Evolutionary conservation across 2,113 vertebrate species (phyloP).

Genomic region (Dryoscopus gambensis): DNA sequence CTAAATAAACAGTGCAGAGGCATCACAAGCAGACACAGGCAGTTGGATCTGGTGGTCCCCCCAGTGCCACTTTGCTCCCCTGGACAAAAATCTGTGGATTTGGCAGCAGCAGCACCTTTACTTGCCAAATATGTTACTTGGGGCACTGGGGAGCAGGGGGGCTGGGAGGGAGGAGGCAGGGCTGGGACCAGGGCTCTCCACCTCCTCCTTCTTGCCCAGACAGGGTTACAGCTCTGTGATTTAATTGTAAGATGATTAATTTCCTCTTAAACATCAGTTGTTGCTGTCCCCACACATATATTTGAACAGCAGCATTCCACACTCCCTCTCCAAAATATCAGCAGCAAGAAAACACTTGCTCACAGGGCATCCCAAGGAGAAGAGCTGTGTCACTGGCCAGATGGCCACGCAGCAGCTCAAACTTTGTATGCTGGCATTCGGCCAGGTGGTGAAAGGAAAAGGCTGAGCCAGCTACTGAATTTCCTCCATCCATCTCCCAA

Average conservation of each 20-base stretch:
- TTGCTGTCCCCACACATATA: neutral
- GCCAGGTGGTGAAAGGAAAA: neutral
- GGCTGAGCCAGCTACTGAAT: neutral
- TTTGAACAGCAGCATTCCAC: accelerated
- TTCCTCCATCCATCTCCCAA: neutral
- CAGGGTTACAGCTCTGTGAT: neutral
- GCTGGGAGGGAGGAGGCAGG: neutral
- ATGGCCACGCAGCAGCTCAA: neutral
- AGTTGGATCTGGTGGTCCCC: neutral
- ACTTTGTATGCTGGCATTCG: neutral
- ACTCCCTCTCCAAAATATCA: neutral
- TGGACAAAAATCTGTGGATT: neutral
- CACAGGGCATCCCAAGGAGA: neutral
- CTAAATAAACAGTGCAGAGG: neutral
- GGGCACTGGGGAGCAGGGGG: neutral
- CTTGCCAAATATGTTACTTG: neutral
- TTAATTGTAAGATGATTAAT: neutral
- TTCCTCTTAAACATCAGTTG: neutral
- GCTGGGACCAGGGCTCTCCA: neutral
- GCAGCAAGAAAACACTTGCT: neutral
- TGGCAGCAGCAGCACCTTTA: neutral
- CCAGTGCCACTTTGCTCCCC: neutral
- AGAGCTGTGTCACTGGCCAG: neutral
- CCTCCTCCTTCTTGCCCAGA: neutral
- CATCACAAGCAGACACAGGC: neutral